Conservation (phyloP, 2,113 vertebrate species). For the Camelus bactrianus region DNA sequence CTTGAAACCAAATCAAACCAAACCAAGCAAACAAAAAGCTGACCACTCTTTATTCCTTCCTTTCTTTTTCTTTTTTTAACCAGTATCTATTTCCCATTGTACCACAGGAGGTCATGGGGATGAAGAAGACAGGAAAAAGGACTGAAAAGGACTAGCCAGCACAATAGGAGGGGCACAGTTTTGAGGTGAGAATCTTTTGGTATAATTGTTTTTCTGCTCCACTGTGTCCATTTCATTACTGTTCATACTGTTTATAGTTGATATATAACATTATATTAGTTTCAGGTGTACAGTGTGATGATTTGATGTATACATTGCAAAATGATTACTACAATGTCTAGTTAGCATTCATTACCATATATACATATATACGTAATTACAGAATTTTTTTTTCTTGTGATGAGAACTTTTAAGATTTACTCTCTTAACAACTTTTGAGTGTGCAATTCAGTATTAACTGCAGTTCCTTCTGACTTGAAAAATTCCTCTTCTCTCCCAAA, state of each 20-base stretch:
- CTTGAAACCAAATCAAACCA: background rate
- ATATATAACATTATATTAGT: background rate
- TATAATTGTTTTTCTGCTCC: background rate
- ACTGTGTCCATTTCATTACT: constrained; percentile 21
- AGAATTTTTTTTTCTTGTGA: background rate
- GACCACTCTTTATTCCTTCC: background rate
- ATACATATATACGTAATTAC: background rate
- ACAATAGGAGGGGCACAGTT: background rate
- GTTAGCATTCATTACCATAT: background rate
- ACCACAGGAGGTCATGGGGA: background rate
- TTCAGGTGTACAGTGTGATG: background rate
- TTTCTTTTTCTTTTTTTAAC: background rate
- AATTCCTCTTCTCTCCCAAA: background rate
- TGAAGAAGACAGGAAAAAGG: background rate
- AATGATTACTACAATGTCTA: background rate
- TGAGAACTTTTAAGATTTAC: background rate
- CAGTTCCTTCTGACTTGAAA: background rate
- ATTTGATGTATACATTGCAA: background rate
- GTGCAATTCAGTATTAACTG: background rate
- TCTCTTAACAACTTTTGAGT: background rate
- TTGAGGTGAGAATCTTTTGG: constrained; percentile 6
- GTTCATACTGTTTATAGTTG: background rate
- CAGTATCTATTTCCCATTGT: background rate
- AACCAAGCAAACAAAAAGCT: background rate
- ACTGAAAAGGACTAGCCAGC: background rate